Evolutionary conservation across 2,888 invertebrate genomes (phyloP).

Genomic region (Periphyllus acericola): DNA sequence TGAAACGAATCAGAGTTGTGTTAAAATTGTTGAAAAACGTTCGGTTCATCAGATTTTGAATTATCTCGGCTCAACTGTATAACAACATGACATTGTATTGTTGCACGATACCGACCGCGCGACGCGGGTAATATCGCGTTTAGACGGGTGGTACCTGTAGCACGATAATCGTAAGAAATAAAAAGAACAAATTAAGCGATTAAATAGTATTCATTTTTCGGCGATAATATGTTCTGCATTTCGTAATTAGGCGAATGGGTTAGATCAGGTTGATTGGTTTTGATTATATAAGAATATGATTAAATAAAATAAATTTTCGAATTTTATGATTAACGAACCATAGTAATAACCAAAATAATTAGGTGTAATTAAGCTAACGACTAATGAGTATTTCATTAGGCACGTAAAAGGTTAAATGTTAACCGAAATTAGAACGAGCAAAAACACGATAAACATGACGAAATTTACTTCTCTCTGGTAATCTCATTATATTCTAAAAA

Average conservation of each 20-base stretch:
- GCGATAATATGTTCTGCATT: not conserved
- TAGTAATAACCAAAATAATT: not conserved
- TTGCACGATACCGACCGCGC: no score
- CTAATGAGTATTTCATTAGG: not conserved
- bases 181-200: no score
- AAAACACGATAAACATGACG: not conserved
- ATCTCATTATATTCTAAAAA: not conserved
- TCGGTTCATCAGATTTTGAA: no score
- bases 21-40: no score
- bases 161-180: no score
- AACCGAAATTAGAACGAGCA: not conserved
- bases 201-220: no score
- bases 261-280: not conserved
- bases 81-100: no score
- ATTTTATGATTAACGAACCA: conserved; percentile 16
- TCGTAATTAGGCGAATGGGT: not conserved
- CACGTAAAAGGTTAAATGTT: not conserved
- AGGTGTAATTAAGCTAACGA: not conserved
- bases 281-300: not conserved
- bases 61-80: no score
- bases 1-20: no score
- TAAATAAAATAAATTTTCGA: not conserved
- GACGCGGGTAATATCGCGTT: no score
- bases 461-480: not conserved
- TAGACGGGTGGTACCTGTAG: no score